These are phyloP conservation scores for Apogon talboti DNA, from an alignment of 2,797 vertebrate species.

Conservation along the genomic window DNA sequence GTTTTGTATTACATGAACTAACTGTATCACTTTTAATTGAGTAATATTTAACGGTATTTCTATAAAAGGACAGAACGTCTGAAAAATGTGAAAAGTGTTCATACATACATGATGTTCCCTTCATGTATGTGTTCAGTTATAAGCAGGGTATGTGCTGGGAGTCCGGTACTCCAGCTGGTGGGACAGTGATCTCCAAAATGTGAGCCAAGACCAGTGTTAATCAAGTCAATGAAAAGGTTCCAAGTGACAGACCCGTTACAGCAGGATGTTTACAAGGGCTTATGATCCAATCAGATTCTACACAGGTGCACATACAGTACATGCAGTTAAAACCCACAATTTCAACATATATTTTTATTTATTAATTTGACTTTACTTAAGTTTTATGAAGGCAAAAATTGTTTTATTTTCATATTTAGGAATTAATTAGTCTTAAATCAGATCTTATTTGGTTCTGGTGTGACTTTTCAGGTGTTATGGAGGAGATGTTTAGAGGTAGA, in stretches of 20 bases:
- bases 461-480: no score
- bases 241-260: conserved; percentile 11
- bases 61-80: no score
- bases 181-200: conserved; percentile 42
- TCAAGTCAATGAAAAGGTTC: conserved; percentile 18
- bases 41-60: neutral
- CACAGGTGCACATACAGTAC: neutral
- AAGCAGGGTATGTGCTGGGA: conserved; percentile 43
- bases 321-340: neutral
- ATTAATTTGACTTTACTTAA: no score
- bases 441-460: no score
- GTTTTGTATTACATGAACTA: no score
- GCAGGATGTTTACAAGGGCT: neutral
- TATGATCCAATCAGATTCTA: conserved; percentile 9
- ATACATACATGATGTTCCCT: conserved; percentile 17
- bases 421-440: no score
- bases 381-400: no score
- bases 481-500: no score
- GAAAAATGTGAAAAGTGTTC: neutral
- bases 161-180: conserved; percentile 39
- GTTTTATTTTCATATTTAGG: no score
- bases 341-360: no score
- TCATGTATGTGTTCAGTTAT: conserved; percentile 10
- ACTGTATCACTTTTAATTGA: neutral
- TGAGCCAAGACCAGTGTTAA: conserved; percentile 38